Conservation (phyloP, 2,797 vertebrate species). For the Gorsachius magnificus region DNA sequence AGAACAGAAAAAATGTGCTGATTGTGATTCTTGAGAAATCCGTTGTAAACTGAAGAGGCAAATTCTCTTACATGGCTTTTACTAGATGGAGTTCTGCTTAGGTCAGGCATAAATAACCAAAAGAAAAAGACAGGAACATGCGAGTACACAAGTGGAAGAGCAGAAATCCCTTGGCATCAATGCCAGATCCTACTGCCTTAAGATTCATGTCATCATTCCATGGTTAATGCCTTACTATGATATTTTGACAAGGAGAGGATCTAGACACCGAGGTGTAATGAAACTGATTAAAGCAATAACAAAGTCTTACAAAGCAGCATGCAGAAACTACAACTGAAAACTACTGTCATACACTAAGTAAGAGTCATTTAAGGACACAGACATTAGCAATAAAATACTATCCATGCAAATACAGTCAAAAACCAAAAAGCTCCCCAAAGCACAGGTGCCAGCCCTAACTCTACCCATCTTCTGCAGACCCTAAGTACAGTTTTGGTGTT, state of each 20-base stretch:
- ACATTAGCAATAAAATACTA: constrained; percentile 19
- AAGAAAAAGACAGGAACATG: not conserved
- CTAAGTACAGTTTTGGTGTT: not conserved
- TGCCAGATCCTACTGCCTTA: constrained; percentile 63
- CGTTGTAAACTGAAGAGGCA: not conserved
- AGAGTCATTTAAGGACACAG: constrained; percentile 65
- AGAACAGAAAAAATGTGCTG: not conserved
- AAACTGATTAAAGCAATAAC: constrained; percentile 72
- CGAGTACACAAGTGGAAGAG: constrained; percentile 15
- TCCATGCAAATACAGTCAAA: not conserved
- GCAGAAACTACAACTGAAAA: constrained; percentile 64
- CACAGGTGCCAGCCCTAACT: not conserved
- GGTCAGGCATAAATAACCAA: constrained; percentile 8
- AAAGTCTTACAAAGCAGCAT: constrained; percentile 67
- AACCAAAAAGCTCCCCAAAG: not conserved
- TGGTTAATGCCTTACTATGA: constrained; percentile 68
- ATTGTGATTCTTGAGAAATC: not conserved
- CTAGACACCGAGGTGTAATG: constrained; percentile 66
- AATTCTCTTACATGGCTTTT: not conserved
- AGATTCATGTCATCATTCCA: constrained; percentile 60
- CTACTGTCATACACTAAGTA: constrained; percentile 51
- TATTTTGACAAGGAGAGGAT: constrained; percentile 65
- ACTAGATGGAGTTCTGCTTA: constrained; percentile 12
- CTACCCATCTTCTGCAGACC: not conserved
- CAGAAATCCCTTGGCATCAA: constrained; percentile 49